Evolutionary conservation across 2,113 vertebrate species (phyloP).

Genomic region (Fulmarus glacialis): DNA sequence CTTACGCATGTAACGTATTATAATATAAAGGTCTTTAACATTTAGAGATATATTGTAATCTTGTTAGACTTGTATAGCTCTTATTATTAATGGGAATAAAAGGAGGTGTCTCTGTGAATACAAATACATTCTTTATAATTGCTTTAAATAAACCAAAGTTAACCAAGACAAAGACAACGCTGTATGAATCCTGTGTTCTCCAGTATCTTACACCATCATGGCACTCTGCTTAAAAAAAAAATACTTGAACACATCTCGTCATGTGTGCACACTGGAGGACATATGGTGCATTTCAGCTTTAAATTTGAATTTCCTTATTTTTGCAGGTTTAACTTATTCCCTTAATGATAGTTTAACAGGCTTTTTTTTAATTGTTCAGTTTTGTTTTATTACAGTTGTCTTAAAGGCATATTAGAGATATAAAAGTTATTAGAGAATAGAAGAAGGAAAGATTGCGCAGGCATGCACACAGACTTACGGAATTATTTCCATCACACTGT

Average conservation of each 20-base stretch:
- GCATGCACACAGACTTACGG: constrained; percentile 28
- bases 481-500: constrained; percentile 61
- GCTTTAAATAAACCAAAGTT: not conserved
- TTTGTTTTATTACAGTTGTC: constrained; percentile 64
- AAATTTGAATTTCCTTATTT: constrained; percentile 72
- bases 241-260: constrained; percentile 42
- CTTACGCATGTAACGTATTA: not conserved
- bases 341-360: constrained; percentile 61
- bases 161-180: not conserved
- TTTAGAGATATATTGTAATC: not conserved
- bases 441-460: constrained; percentile 41
- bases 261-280: constrained; percentile 54
- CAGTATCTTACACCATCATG: not conserved
- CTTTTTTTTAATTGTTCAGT: constrained; percentile 60
- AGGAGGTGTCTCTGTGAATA: not conserved
- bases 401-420: constrained; percentile 33
- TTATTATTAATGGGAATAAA: constrained; percentile 18
- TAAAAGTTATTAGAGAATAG: constrained; percentile 44
- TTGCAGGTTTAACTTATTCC: constrained; percentile 69
- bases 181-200: constrained; percentile 11
- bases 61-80: not conserved
- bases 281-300: constrained; percentile 75
- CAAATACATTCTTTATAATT: not conserved
- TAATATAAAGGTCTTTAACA: not conserved
- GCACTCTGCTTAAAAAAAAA: constrained; percentile 39